Conservation (phyloP, 2,113 vertebrate species). For the Papio anubis region DNA sequence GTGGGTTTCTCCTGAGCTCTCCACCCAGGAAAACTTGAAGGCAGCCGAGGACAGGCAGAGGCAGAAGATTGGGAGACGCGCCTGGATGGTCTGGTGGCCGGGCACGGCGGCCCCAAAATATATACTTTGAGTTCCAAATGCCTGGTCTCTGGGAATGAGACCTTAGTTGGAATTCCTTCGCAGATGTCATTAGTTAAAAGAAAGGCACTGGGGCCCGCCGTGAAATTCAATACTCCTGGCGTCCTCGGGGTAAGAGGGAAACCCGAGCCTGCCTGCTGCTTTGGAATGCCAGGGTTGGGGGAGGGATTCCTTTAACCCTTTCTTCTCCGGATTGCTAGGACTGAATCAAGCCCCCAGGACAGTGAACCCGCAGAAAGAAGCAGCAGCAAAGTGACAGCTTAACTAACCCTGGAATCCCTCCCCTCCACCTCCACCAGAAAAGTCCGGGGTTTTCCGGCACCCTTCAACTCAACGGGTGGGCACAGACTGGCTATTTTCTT, state of each 20-base stretch:
- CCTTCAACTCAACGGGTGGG: not conserved
- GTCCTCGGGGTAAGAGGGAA: no score
- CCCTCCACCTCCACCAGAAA: no score
- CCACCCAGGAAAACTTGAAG: fast-evolving
- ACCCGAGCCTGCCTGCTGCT: fast-evolving
- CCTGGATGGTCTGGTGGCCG: fast-evolving
- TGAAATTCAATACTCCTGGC: fast-evolving
- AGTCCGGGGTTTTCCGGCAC: no score
- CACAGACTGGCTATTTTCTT: not conserved
- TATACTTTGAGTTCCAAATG: fast-evolving
- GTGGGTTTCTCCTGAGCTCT: no score
- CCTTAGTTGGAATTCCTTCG: not conserved
- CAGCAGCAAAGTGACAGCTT: no score
- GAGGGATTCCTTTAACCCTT: not conserved
- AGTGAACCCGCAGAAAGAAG: no score
- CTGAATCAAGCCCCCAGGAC: no score
- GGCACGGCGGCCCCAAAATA: fast-evolving
- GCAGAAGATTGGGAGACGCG: fast-evolving
- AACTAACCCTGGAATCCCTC: no score
- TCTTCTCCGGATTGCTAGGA: fast-evolving
- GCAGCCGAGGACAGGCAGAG: no score
- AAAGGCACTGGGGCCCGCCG: fast-evolving
- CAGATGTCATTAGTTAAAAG: fast-evolving
- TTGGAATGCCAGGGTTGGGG: not conserved
- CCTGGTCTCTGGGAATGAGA: fast-evolving